Conservation (phyloP, 2,113 vertebrate species). For the Hypocryptadius cinnamomeus region DNA sequence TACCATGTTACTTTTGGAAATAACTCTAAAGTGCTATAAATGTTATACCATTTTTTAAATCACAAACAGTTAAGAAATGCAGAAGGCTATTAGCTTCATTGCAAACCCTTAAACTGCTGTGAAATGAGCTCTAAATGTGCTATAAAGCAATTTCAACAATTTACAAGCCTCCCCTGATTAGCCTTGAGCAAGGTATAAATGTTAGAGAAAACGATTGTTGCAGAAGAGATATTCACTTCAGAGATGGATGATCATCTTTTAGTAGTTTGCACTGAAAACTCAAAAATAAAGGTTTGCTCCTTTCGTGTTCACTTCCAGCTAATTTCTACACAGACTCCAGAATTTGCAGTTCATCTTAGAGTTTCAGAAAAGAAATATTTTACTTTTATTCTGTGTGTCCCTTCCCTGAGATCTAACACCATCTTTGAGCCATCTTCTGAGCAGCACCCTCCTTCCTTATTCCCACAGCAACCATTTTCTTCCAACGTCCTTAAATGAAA, state of each 20-base stretch:
- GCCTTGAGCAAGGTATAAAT: slow-evolving; percentile 54
- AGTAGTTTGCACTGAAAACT: background rate
- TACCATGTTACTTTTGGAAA: slow-evolving; percentile 9
- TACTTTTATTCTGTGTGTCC: background rate
- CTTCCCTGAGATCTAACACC: background rate
- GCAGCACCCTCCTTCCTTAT: background rate
- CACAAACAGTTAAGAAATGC: slow-evolving; percentile 58
- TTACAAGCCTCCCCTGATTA: slow-evolving; percentile 55
- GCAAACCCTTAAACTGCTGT: slow-evolving; percentile 42
- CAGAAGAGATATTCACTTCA: slow-evolving; percentile 16
- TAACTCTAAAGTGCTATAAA: slow-evolving; percentile 27
- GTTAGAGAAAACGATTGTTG: slow-evolving; percentile 7
- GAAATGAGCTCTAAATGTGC: slow-evolving; percentile 60
- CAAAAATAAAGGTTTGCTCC: background rate
- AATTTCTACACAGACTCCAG: background rate
- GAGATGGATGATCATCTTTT: background rate
- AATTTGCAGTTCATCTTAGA: background rate
- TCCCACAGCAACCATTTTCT: background rate
- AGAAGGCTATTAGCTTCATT: slow-evolving; percentile 59
- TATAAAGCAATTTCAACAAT: slow-evolving; percentile 63
- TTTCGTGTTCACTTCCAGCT: background rate
- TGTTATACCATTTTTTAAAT: slow-evolving; percentile 46
- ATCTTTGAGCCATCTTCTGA: background rate
- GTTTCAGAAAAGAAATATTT: background rate
- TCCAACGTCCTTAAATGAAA: background rate